Percentiles rank a stretch among this genome's conserved stretches.
Evolutionary conservation across 2,888 invertebrate genomes (phyloP).

Genomic region (Eretmocerus hayati): DNA sequence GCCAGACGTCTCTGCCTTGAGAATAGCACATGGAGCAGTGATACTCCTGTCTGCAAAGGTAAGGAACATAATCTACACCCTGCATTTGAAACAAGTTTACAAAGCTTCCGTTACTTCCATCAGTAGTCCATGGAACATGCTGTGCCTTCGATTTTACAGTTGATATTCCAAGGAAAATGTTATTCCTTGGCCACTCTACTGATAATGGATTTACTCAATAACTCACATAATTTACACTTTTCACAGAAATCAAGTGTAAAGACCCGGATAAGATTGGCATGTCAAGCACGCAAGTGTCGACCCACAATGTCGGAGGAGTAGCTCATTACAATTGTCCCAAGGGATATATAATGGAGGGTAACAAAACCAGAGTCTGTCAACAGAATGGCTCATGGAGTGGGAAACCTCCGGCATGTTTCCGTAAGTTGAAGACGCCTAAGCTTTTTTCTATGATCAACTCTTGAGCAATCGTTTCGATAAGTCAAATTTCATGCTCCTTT

Average conservation of each 20-base stretch:
- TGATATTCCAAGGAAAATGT: too few species aligned
- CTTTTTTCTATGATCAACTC: too few species aligned
- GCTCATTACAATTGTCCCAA: slow-evolving; percentile 78
- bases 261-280: slow-evolving; percentile 58
- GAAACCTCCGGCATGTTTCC: slow-evolving; percentile 68
- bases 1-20: slow-evolving; percentile 78
- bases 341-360: slow-evolving; percentile 73
- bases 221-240: too few species aligned
- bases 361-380: slow-evolving; percentile 68
- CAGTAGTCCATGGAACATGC: too few species aligned
- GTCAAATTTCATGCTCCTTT: too few species aligned
- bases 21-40: slow-evolving; percentile 86
- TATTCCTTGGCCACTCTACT: not conserved
- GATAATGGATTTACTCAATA: slow-evolving; percentile 2
- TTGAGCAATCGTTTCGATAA: too few species aligned
- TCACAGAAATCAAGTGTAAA: slow-evolving; percentile 68
- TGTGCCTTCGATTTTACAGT: too few species aligned
- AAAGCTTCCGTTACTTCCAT: too few species aligned
- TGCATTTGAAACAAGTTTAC: too few species aligned
- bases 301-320: slow-evolving; percentile 69
- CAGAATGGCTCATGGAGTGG: slow-evolving; percentile 79
- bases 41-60: slow-evolving; percentile 75
- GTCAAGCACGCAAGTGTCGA: slow-evolving; percentile 53
- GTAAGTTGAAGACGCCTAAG: slow-evolving; percentile 55
- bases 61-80: too few species aligned